These are phyloP conservation scores for Plumapathes pennacea DNA, from an alignment of 92 coral and sea anemone genomes.

Conservation along the genomic window DNA sequence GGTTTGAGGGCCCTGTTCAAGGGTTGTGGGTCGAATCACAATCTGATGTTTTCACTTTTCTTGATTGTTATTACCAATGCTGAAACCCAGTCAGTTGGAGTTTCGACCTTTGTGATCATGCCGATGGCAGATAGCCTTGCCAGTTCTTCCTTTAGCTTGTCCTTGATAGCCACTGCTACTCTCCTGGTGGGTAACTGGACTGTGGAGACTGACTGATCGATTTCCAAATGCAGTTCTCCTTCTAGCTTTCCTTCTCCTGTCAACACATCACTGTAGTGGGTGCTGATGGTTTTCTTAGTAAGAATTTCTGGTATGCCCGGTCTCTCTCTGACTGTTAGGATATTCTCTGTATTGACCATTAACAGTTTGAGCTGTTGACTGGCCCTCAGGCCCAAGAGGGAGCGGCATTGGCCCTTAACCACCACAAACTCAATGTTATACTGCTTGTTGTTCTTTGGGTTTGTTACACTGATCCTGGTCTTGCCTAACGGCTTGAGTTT, in stretches of 20 bases:
- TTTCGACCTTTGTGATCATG: conserved; percentile 29
- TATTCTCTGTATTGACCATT: conserved; percentile 15
- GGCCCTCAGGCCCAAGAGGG: conserved; percentile 15
- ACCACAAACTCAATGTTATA: conserved; percentile 25
- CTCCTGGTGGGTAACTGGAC: conserved; percentile 27
- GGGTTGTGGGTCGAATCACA: too few species aligned
- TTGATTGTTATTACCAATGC: conserved; percentile 46
- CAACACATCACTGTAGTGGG: conserved; percentile 18
- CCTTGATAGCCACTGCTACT: conserved; percentile 36
- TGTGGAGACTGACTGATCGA: conserved; percentile 18
- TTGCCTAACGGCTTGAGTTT: conserved; percentile 16
- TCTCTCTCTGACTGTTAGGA: conserved; percentile 19
- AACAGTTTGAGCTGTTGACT: conserved; percentile 11
- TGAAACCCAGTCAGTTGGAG: conserved; percentile 53
- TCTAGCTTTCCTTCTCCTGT: conserved; percentile 18
- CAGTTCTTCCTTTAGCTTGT: conserved; percentile 20
- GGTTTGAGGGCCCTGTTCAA: too few species aligned
- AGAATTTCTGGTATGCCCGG: conserved; percentile 5
- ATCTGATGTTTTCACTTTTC: too few species aligned
- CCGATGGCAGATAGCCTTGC: conserved; percentile 10
- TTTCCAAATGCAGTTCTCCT: conserved; percentile 31
- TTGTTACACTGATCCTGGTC: conserved; percentile 23
- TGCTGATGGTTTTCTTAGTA: conserved; percentile 12
- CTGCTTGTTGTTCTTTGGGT: conserved; percentile 14
- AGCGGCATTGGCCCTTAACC: conserved; percentile 5